Base-by-base conservation (phyloP, 2,797 vertebrate genomes). In the Arnoldichthys spilopterus region DNA sequence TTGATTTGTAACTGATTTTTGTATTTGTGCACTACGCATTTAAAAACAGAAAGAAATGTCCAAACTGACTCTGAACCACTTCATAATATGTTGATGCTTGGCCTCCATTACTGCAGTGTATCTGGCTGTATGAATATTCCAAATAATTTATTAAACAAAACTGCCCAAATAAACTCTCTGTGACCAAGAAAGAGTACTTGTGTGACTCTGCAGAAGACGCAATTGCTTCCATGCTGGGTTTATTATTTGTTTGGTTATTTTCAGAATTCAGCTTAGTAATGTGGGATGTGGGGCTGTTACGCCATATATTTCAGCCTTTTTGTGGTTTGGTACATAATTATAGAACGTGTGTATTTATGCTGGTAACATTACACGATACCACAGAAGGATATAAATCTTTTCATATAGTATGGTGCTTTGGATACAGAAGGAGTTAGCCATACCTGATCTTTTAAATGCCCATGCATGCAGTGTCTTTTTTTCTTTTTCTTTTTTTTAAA, bases 251-350 rank as follows among this genome's bases (percentile, higher is more conserved):
- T 49, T 56, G n/a, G 54, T 69, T 53, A 72, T 62, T 69, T 59
- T 26, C 26, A 72, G 40, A 67, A 69, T 77, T 71, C 15, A 20
- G 43, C 40, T 71, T 40, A 26, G 76, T n/a, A 47, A 8, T 74
- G 37, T 64, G 61, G 62, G 68, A 45, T 72, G 32, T 53, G 34
- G 22, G 56, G 43, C 69, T 53, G 9, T 61, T 18, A 61, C 54
- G 40, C 18, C 32, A 37, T 34, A 24, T 40, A 74, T 58, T 80
- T 77, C 22, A 66, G 53, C 49, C 66, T 24, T 72, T 75, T 54
- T 32, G 49, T 34, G 74, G 78, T 78, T 83, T 66, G 34, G 47
- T 82, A 75, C 15, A 30, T 76, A 86, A 83, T 86, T 83, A 84
- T 62, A 81, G 37, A 74, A 84, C 74, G 61, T 74, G 78, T 67